Base-by-base conservation (phyloP, 2,797 vertebrate species). In the Emys orbicularis region DNA sequence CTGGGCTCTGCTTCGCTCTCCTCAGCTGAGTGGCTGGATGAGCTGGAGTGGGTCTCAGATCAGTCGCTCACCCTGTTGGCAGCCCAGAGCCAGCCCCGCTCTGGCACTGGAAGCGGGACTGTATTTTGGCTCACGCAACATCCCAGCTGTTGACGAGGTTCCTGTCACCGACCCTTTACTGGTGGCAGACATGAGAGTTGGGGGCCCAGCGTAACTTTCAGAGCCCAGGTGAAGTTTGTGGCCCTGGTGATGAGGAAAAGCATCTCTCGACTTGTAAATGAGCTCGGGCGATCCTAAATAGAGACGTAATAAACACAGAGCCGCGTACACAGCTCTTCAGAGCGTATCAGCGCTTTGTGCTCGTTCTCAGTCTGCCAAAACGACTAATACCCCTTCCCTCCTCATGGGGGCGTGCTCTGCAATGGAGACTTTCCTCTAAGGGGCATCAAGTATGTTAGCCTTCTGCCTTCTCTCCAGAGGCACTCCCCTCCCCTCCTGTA, bases 221-320 rank as follows among this genome's bases (percentile, higher is more conserved):
- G 61, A 65, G 34, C 13, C 61, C 12, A 7, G 61, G 65, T 4
- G 8, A 72, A 21, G 61, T 18, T 19, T 18, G 31, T 34, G 16
- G 8, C 34, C 34, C 34, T 65, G 61, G 16, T 16, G 15, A 65
- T 34, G 65, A 65, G 65, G 19, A 68, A 68, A 5, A 68, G 27
- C 65, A 37, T 37, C 65, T 68, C n/a, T 37, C 4, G 18, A 68
- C 18, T 37, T 37, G 8, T 65, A 65, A 65, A n/a, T 8, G 16
- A 65, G 61, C 34, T 1, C 1, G 18, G 8, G 8, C 1, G 4
- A n/a, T 34, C 18, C 6, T 61, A 61, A 34, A 61, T 8, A 13
- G 12, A n/a, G 34, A 19, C 3, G 4, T 37, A 9, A 18, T n/a
- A 7, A 57, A 57, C 16, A 9, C 34, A n/a, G 61, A n/a, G 61